Evolutionary conservation across 1,140 invertebrate species (phyloP).

Genomic region (Lethrus apterus): DNA sequence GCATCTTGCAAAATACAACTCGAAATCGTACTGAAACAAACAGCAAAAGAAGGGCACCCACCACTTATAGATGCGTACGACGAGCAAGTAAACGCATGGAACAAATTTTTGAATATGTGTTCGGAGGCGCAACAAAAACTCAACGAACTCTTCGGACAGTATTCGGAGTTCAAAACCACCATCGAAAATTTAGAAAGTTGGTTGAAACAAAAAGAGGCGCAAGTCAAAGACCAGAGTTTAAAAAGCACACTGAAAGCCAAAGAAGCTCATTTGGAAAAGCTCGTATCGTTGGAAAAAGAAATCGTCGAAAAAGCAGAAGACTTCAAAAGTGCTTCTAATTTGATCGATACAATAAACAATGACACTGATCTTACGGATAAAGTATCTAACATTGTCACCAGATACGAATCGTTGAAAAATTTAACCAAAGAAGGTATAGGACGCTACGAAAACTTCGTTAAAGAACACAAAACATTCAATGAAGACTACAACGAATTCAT

Average conservation of each 20-base stretch:
- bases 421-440: constrained; percentile 69
- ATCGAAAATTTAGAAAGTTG: constrained; percentile 72
- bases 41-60: constrained; percentile 69
- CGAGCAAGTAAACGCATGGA: constrained; percentile 67
- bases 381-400: constrained; percentile 70
- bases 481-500: constrained; percentile 67
- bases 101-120: constrained; percentile 66
- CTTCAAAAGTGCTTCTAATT: constrained; percentile 62
- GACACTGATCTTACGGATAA: constrained; percentile 69
- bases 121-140: constrained; percentile 58
- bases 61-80: constrained; percentile 67
- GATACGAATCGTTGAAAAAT: constrained; percentile 81
- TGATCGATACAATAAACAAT: constrained; percentile 63
- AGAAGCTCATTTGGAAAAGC: constrained; percentile 67
- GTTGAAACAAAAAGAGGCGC: constrained; percentile 75
- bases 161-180: constrained; percentile 71
- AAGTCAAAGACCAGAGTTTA: constrained; percentile 83
- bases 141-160: constrained; percentile 62
- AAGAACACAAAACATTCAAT: constrained; percentile 80
- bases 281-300: constrained; percentile 67
- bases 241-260: constrained; percentile 81
- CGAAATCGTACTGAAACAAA: constrained; percentile 67
- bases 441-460: constrained; percentile 74
- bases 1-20: constrained; percentile 63
- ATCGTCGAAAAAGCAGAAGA: constrained; percentile 63